Conservation (phyloP, 2,113 vertebrate species). For the Aspiorhynchus laticeps region DNA sequence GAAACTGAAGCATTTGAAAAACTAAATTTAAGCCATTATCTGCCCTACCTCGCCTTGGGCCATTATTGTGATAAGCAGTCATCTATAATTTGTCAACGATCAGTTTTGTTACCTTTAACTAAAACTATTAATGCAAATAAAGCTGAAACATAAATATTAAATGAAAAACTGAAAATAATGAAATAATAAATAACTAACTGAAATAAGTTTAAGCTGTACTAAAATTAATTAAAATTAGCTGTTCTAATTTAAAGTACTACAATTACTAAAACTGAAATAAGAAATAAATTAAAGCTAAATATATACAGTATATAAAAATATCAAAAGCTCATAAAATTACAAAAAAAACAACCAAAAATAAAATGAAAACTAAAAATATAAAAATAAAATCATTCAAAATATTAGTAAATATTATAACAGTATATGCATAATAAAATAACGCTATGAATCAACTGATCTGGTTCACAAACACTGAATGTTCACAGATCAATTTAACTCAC, state of each 20-base stretch:
- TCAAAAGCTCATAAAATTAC: not conserved
- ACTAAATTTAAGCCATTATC: not conserved
- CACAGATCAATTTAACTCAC: not conserved
- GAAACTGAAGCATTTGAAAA: not conserved
- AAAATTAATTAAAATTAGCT: no score
- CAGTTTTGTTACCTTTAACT: not conserved
- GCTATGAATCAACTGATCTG: not conserved
- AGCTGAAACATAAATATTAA: not conserved
- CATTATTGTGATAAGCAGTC: not conserved
- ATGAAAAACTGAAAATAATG: not conserved
- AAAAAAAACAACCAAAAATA: not conserved
- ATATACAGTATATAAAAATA: not conserved
- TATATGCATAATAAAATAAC: not conserved
- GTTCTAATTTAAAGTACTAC: not conserved
- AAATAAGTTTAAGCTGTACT: not conserved
- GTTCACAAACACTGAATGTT: not conserved
- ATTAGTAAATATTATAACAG: not conserved
- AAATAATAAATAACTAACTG: not conserved
- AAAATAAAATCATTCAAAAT: not conserved
- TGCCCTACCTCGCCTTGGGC: not conserved
- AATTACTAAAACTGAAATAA: not conserved
- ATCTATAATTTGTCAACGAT: not conserved
- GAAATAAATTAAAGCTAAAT: not conserved
- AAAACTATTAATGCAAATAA: not conserved
- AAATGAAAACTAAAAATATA: not conserved